A percentile compares a stretch with the other conserved stretches of the same genome.
phyloP scores from a whole-genome alignment of 2,113 vertebrate species.

The Rhabdornis inornatus region DNA sequence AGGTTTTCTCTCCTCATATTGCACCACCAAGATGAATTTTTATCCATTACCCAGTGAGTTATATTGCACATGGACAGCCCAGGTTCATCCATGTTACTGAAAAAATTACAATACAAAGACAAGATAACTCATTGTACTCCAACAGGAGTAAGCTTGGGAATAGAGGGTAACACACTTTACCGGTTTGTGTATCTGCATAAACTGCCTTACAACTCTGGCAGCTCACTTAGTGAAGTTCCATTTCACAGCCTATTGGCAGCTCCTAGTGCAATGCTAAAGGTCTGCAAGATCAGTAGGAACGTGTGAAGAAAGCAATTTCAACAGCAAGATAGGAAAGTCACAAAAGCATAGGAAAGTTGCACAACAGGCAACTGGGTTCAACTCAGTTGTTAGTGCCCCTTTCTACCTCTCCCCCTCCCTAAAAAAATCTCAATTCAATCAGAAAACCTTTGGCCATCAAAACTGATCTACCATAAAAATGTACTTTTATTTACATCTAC shows the following conservation, averaged over 20 bases:
- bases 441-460: conserved; percentile 66
- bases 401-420: neutral
- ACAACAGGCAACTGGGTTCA: conserved; percentile 32
- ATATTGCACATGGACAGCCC: neutral
- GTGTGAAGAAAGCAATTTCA: neutral
- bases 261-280: neutral
- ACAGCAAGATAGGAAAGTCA: conserved; percentile 25
- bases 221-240: neutral
- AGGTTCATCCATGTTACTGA: neutral
- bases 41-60: conserved; percentile 2
- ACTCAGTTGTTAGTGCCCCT: neutral
- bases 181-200: neutral
- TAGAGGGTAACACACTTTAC: neutral
- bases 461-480: conserved; percentile 50
- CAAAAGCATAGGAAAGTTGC: conserved; percentile 13
- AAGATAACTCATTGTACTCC: neutral
- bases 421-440: conserved; percentile 59
- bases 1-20: neutral
- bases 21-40: conserved; percentile 47
- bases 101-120: conserved; percentile 29
- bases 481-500: conserved; percentile 66
- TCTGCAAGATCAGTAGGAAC: neutral
- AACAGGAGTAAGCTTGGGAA: neutral
- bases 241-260: neutral
- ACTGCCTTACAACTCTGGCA: neutral